Conservation (phyloP, 1,140 invertebrate genomes). For the Drosophila tsacasi region DNA sequence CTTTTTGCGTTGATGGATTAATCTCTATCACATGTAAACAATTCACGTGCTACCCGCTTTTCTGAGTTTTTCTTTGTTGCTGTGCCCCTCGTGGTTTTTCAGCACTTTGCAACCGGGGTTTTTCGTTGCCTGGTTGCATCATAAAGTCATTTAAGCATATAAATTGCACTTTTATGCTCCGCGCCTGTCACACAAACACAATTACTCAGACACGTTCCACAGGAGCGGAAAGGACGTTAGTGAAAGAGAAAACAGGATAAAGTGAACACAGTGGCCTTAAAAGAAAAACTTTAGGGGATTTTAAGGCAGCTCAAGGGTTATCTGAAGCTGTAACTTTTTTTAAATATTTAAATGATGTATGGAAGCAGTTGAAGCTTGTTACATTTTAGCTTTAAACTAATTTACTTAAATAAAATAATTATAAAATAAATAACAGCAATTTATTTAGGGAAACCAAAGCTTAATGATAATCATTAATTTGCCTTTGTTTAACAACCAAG, state of each 20-base stretch:
- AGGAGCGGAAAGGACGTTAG: neutral
- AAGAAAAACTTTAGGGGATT: neutral
- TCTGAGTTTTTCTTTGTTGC: constrained; percentile 22
- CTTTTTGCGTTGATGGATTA: constrained; percentile 63
- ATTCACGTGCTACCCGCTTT: constrained; percentile 37
- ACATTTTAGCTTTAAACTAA: neutral
- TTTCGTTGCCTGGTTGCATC: constrained; percentile 51
- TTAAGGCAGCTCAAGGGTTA: neutral
- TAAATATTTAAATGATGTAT: neutral
- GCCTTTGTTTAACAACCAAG: neutral
- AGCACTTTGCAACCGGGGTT: constrained; percentile 28
- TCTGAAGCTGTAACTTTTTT: neutral
- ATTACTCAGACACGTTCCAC: constrained; percentile 63
- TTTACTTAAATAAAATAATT: neutral
- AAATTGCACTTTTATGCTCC: constrained; percentile 79
- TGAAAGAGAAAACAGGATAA: constrained; percentile 16
- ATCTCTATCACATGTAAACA: constrained; percentile 69
- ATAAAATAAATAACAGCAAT: neutral
- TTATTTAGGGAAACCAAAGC: neutral
- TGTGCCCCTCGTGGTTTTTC: constrained; percentile 30
- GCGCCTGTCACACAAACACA: constrained; percentile 65
- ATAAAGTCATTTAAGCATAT: constrained; percentile 83
- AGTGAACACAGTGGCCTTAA: neutral
- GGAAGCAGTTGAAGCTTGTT: neutral
- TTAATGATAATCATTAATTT: neutral